Base-by-base conservation (phyloP, 2,113 vertebrate genomes). In the Podilymbus podiceps region DNA sequence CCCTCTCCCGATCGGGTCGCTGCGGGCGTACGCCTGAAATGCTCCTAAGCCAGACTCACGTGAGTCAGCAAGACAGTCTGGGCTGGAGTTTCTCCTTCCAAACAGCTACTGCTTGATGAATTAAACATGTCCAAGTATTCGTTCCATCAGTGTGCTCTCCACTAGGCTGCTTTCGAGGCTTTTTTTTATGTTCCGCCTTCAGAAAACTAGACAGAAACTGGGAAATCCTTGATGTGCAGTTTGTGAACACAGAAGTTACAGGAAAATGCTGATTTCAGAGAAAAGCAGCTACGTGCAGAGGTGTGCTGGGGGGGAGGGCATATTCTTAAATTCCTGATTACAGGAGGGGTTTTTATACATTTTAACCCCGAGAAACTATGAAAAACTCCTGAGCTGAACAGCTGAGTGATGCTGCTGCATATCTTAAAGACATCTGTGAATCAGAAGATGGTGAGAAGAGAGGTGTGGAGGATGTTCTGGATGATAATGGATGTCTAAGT, bases 1-100 rank as follows among this genome's bases (percentile, higher is more conserved):
- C 53, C 58, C n/a, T n/a, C 18, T 23, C 13, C 66, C 15, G 0
- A 1, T 15, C 2, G 0, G 1, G 4, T 9, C 76, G 31, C 18
- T 2, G 23, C 23, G 42, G 50, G 33, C 8, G 7, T 9, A 3
- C 44, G 12, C 85, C 81, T 31, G 67, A 15, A 19, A 11, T 0
- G 25, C 44, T 83, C 79, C 2, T 8, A 4, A 77, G 15, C 30
- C 63, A 15, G 35, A 4, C 52, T 30, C 6, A 1, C 1, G 7
- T 74, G 93, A 94, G 22, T 85, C 87, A 95, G 92, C 85, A 73
- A 19, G 53, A 1, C 58, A 13, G 42, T 0, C 49, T 49, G 72
- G 0, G 56, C 59, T 44, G 50, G 52, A 93, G 80, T 91, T 21
- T 25, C 88, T 91, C 50, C 91, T 85, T 38, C 89, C 94, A n/a